These are phyloP conservation scores for Ochropleura leucogaster DNA, from an alignment of 2,888 invertebrate species.

Conservation along the genomic window DNA sequence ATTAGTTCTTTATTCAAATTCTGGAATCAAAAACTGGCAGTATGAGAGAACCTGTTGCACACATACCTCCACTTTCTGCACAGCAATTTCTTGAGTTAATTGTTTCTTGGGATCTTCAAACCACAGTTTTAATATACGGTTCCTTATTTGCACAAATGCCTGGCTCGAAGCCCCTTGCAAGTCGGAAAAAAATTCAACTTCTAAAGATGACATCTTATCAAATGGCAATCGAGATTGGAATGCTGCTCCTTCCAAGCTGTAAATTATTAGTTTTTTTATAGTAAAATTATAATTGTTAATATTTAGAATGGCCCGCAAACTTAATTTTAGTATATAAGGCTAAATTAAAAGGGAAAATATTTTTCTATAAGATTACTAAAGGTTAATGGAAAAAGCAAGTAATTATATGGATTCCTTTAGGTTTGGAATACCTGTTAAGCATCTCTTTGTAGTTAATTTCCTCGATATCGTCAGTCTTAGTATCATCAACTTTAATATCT, in stretches of 20 bases:
- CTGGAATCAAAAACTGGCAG: neutral
- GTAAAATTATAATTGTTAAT: neutral
- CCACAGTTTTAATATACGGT: slow-evolving; percentile 98
- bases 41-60: neutral
- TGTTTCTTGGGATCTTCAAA: slow-evolving; percentile 98
- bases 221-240: slow-evolving; percentile 98
- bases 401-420: neutral
- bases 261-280: neutral
- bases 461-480: slow-evolving; percentile 92
- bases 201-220: slow-evolving; percentile 98
- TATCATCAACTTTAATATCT: slow-evolving; percentile 91
- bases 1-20: neutral
- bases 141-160: slow-evolving; percentile 97
- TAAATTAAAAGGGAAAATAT: neutral
- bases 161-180: slow-evolving; percentile 96
- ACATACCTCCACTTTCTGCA: slow-evolving; percentile 93
- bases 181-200: slow-evolving; percentile 98
- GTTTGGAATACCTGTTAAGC: slow-evolving; percentile 62
- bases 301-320: neutral
- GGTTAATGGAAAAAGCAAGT: neutral
- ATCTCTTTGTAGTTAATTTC: slow-evolving; percentile 83
- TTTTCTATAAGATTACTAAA: neutral
- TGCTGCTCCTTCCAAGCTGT: slow-evolving; percentile 96
- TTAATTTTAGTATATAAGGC: neutral
- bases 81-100: slow-evolving; percentile 94